Evolutionary conservation across 2,888 invertebrate genomes (phyloP).

Genomic region (Parnassius glacialis): DNA sequence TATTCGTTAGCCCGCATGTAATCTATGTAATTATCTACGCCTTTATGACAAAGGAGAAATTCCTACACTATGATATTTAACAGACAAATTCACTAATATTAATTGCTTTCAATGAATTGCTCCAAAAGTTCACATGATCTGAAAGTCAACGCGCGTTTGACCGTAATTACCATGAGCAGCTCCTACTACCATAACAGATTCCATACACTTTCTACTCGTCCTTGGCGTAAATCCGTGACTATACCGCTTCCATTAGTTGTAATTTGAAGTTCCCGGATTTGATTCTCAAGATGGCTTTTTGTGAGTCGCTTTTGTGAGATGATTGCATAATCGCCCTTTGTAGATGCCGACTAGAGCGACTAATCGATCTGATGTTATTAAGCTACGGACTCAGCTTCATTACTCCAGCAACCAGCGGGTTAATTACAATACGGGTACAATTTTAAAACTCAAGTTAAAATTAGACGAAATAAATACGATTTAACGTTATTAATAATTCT

Average conservation of each 20-base stretch:
- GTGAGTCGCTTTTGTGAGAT: constrained; percentile 47
- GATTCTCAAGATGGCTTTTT: constrained; percentile 35
- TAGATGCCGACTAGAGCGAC: constrained; percentile 35
- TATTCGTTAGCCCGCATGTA: too few species aligned
- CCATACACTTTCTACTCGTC: constrained; percentile 50
- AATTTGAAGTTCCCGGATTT: constrained; percentile 32
- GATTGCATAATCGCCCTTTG: constrained; percentile 44
- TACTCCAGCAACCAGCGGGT: neutral
- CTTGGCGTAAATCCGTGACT: constrained; percentile 41
- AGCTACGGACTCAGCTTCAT: neutral
- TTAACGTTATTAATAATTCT: too few species aligned
- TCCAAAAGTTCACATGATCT: constrained; percentile 14
- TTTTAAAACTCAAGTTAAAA: too few species aligned
- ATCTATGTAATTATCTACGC: too few species aligned
- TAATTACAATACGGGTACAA: too few species aligned
- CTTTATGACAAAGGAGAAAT: too few species aligned
- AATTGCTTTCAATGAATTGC: neutral
- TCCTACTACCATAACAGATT: constrained; percentile 43
- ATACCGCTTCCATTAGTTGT: constrained; percentile 30
- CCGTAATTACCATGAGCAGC: constrained; percentile 1
- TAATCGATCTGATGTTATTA: constrained; percentile 3
- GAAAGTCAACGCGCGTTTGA: neutral
- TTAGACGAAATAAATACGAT: too few species aligned
- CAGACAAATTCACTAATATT: too few species aligned
- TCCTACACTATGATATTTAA: too few species aligned